Evolutionary conservation across 2,888 invertebrate species (phyloP).

Genomic region (Timema podura): DNA sequence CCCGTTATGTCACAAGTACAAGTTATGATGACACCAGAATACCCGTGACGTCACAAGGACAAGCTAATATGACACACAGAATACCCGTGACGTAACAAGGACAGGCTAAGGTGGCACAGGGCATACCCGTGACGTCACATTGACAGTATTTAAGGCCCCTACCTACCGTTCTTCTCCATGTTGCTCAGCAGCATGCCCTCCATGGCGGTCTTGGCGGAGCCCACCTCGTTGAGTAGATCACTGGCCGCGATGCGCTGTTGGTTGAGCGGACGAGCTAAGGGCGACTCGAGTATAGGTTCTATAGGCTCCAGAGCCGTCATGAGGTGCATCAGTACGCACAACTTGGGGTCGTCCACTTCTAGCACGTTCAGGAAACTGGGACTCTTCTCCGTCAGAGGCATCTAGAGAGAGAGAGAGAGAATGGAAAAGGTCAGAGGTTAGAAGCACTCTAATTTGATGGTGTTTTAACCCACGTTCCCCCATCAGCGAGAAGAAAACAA

Average conservation of each 20-base stretch:
- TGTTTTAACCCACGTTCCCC: no score
- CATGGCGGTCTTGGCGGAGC: slow-evolving; percentile 66
- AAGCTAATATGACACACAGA: no score
- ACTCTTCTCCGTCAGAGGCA: slow-evolving; percentile 56
- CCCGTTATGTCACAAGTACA: no score
- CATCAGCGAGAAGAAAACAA: no score
- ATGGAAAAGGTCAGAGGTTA: no score
- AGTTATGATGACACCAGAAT: no score
- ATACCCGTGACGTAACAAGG: no score
- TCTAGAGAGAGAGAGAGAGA: slow-evolving; percentile 43
- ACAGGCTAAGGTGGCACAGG: no score
- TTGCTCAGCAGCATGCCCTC: slow-evolving; percentile 85
- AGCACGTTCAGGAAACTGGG: slow-evolving; percentile 65
- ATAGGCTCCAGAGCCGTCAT: slow-evolving; percentile 86
- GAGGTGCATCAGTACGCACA: slow-evolving; percentile 81
- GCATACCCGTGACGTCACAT: no score
- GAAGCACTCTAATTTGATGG: no score
- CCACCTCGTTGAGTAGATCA: slow-evolving; percentile 71
- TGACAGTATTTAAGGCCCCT: background rate
- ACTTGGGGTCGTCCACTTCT: slow-evolving; percentile 84
- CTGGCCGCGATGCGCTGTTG: slow-evolving; percentile 74
- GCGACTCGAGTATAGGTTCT: slow-evolving; percentile 81
- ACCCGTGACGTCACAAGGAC: no score
- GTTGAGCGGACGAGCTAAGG: slow-evolving; percentile 71
- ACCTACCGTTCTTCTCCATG: slow-evolving; percentile 75